Evolutionary conservation across 2,113 vertebrate genomes (phyloP), one percentile per base, ranked within the genome.

Genomic region (Anhinga rufa): DNA sequence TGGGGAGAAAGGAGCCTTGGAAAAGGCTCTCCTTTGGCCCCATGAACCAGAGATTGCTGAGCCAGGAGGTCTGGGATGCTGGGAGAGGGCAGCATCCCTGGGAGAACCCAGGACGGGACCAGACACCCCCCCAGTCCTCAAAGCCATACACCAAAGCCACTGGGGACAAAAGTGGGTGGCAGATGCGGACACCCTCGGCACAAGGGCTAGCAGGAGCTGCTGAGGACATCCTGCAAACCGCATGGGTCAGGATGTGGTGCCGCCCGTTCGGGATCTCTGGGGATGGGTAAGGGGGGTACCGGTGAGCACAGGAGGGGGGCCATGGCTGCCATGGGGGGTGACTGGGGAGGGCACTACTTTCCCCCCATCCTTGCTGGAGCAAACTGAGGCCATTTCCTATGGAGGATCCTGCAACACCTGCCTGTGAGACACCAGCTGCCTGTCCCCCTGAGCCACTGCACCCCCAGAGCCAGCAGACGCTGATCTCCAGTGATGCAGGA

Each of bases 291-390:
- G 13, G 26, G 6, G 25, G 24, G 6, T 31, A 38, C 16, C 1
- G 0, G 36, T n/a, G 34, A 81, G 54, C 17, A 54, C 38, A 57
- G 0, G 0, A 49, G 4, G 29, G 4, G 9, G 40, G 5, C 20
- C 0, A 3, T 36, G 46, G n/a, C 34, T 78, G 58, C 21, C 14
- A 7, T 21, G 14, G 34, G 32, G 42, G 26, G 17, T 42, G 48
- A 6, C 5, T 58, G 17, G 5, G 12, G 8, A 40, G 9, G 34
- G 21, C 1, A 7, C 9, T 17, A 24, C 57, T 26, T 76, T 58
- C 25, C 44, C 64, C 34, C 18, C 55, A 38, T 17, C 42, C 34
- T 85, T 9, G 0, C 36, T 20, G 44, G 17, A 49, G 49, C 18
- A 62, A 74, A 68, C 24, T 1, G 2, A 81, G 51, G 24, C 29